These are phyloP conservation scores for Bufo bufo DNA, from an alignment of 2,113 vertebrate species.

Conservation along the genomic window DNA sequence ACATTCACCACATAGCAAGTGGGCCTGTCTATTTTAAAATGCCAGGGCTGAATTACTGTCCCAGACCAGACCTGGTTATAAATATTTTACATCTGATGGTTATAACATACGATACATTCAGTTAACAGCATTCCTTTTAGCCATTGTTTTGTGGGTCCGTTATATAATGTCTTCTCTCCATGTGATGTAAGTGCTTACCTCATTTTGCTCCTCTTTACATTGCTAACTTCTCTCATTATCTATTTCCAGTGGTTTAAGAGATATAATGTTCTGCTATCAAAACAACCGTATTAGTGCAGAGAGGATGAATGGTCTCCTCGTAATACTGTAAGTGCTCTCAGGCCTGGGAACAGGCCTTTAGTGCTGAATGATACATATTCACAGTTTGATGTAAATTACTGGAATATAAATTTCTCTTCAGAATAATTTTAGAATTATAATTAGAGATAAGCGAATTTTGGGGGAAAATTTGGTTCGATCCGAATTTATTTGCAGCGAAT, in stretches of 20 bases:
- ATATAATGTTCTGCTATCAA: constrained; percentile 1
- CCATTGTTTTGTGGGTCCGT: neutral
- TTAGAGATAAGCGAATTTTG: too few species aligned
- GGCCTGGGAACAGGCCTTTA: neutral
- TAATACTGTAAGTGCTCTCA: constrained; percentile 16
- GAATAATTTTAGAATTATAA: constrained; percentile 11
- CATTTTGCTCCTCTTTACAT: neutral
- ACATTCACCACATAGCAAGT: too few species aligned
- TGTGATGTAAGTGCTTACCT: neutral
- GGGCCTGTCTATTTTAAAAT: too few species aligned
- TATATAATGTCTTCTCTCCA: neutral
- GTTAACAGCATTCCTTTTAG: neutral
- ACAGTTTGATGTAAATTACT: neutral
- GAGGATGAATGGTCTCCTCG: neutral
- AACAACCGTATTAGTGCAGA: constrained; percentile 2
- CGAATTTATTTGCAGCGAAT: too few species aligned
- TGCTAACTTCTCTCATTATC: neutral
- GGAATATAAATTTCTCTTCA: constrained; percentile 10
- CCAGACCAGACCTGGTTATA: too few species aligned
- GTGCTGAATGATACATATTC: neutral
- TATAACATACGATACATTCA: neutral
- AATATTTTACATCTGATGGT: neutral
- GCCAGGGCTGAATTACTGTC: too few species aligned
- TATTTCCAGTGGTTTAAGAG: neutral
- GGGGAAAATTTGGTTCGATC: too few species aligned